Evolutionary conservation across 2,888 invertebrate genomes (phyloP).

Genomic region (Gerris lacustris): DNA sequence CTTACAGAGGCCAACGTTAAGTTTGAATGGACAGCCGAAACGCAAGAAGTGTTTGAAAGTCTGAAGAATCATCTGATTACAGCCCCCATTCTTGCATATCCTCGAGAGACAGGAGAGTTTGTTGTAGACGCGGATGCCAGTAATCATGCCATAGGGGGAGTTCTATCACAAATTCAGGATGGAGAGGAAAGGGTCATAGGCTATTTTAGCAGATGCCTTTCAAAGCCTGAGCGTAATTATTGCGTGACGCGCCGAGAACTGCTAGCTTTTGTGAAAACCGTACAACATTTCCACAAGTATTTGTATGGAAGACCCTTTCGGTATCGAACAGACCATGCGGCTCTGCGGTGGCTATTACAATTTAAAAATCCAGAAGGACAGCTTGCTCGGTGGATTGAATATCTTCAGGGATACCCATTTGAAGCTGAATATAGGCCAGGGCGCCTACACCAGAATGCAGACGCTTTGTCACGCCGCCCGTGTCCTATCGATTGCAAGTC

Average conservation of each 20-base stretch:
- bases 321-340: not conserved
- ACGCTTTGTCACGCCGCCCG: constrained; percentile 28
- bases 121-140: constrained; percentile 11
- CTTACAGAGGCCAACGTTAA: constrained; percentile 3
- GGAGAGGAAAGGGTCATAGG: not conserved
- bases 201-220: not conserved
- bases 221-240: not conserved
- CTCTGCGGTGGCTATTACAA: constrained; percentile 3
- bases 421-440: constrained; percentile 20
- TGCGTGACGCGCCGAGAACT: not conserved
- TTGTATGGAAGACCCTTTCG: constrained; percentile 8
- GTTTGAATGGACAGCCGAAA: constrained; percentile 7
- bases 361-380: constrained; percentile 12
- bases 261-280: not conserved
- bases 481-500: constrained; percentile 16
- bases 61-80: not conserved
- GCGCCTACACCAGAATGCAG: constrained; percentile 27
- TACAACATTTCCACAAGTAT: constrained; percentile 11
- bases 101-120: not conserved
- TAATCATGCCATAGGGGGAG: not conserved
- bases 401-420: not conserved
- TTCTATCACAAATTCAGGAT: not conserved
- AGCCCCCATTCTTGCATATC: not conserved
- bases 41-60: not conserved
- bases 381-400: constrained; percentile 4